phyloP scores from a whole-genome alignment of 2,888 invertebrate species.

The Adelognathus sp. region DNA sequence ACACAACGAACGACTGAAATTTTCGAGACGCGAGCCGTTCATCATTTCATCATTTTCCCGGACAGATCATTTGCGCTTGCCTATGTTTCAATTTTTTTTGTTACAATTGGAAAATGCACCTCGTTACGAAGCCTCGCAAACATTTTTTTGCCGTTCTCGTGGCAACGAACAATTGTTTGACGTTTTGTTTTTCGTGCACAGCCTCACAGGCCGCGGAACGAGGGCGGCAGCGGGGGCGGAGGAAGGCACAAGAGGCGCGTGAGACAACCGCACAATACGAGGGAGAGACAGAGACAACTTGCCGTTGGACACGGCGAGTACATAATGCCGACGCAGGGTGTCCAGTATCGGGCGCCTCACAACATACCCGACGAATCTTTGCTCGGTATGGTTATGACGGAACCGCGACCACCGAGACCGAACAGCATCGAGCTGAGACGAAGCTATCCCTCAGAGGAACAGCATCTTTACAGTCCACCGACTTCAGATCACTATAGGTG shows the following conservation, averaged over 20 bases:
- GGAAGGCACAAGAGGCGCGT: slow-evolving; percentile 90
- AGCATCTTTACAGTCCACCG: slow-evolving; percentile 78
- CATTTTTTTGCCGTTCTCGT: not conserved
- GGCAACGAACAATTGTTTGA: not conserved
- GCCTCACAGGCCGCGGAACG: slow-evolving; percentile 85
- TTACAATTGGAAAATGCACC: too few relatives aligned
- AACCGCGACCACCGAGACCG: slow-evolving; percentile 89
- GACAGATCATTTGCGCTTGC: slow-evolving; percentile 63
- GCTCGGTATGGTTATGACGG: slow-evolving; percentile 83
- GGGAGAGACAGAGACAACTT: slow-evolving; percentile 92
- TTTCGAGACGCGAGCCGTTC: slow-evolving; percentile 22
- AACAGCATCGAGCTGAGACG: slow-evolving; percentile 93
- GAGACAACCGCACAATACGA: slow-evolving; percentile 92
- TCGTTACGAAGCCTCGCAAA: slow-evolving; percentile 18
- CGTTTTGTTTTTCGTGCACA: slow-evolving; percentile 69
- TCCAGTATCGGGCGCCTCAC: slow-evolving; percentile 85
- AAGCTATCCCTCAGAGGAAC: slow-evolving; percentile 81
- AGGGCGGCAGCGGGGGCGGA: slow-evolving; percentile 84
- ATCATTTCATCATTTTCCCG: slow-evolving; percentile 48
- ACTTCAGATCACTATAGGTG: slow-evolving; percentile 79
- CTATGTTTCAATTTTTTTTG: slow-evolving; percentile 54
- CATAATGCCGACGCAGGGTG: slow-evolving; percentile 86
- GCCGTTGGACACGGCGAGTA: slow-evolving; percentile 94
- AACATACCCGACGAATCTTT: slow-evolving; percentile 81
- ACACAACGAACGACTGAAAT: slow-evolving; percentile 17